These are phyloP conservation scores for Planococcus citri DNA, from an alignment of 1,140 invertebrate genomes.

Conservation along the genomic window DNA sequence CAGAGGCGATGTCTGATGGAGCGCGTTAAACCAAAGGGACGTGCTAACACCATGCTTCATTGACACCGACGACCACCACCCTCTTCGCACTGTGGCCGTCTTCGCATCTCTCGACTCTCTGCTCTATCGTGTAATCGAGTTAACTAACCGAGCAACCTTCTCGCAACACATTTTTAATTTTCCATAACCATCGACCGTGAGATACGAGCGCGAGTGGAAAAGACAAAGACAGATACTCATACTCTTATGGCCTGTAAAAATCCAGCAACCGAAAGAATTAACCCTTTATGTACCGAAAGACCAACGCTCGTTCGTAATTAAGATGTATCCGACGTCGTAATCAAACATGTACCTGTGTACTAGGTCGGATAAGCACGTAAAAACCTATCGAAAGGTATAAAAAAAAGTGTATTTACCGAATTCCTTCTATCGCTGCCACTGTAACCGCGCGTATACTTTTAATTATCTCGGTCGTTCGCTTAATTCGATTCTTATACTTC, in stretches of 20 bases:
- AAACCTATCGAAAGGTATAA: too few relatives aligned
- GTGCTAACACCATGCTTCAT: conserved; percentile 14
- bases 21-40: conserved; percentile 16
- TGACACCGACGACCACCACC: neutral
- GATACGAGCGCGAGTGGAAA: neutral
- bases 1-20: neutral
- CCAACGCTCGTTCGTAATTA: neutral
- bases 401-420: too few relatives aligned
- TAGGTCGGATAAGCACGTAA: neutral
- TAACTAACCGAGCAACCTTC: conserved; percentile 20
- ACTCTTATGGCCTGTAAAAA: too few relatives aligned
- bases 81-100: neutral
- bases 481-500: too few relatives aligned
- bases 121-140: neutral
- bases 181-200: conserved; percentile 17
- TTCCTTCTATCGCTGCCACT: too few relatives aligned
- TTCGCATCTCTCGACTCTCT: neutral
- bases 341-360: neutral
- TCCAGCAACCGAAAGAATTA: neutral
- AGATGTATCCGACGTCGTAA: neutral
- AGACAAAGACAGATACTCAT: too few relatives aligned
- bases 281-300: neutral
- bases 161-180: conserved; percentile 13
- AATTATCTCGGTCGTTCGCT: too few relatives aligned
- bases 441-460: too few relatives aligned